Percentiles rank a stretch among this genome's conserved stretches.
phyloP scores from a whole-genome alignment of 2,797 vertebrate species.

The Hoplostethus atlanticus region DNA sequence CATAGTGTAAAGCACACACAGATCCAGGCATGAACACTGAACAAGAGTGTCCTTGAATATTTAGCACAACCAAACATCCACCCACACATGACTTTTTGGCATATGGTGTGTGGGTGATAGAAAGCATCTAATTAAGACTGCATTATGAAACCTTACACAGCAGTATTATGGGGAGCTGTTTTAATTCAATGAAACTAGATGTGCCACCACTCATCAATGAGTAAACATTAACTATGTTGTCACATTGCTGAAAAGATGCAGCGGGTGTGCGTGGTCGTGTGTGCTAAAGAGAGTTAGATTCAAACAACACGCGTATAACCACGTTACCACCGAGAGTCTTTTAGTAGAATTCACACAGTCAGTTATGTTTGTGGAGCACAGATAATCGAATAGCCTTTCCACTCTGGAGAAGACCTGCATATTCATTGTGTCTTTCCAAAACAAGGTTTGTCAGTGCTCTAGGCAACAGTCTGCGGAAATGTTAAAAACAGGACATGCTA shows the following conservation, averaged over 20 bases:
- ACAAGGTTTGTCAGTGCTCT: slow-evolving; percentile 29
- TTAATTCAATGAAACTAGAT: slow-evolving; percentile 32
- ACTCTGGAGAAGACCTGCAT: slow-evolving; percentile 26
- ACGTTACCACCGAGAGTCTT: neutral
- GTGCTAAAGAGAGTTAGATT: neutral
- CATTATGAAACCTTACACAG: slow-evolving; percentile 56
- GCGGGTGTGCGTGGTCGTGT: neutral
- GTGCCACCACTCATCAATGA: slow-evolving; percentile 24
- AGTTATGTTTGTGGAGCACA: slow-evolving; percentile 24
- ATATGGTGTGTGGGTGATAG: slow-evolving; percentile 76
- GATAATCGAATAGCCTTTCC: slow-evolving; percentile 37
- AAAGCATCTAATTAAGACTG: slow-evolving; percentile 70
- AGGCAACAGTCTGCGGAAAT: slow-evolving; percentile 28
- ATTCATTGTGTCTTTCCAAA: slow-evolving; percentile 30
- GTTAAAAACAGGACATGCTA: slow-evolving; percentile 24
- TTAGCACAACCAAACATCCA: slow-evolving; percentile 66
- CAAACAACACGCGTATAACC: neutral
- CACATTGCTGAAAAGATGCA: neutral
- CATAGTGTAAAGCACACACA: slow-evolving; percentile 26
- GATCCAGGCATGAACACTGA: slow-evolving; percentile 22
- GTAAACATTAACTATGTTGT: slow-evolving; percentile 19
- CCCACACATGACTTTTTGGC: slow-evolving; percentile 66
- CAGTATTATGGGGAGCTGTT: slow-evolving; percentile 37
- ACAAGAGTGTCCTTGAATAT: slow-evolving; percentile 38
- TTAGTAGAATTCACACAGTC: slow-evolving; percentile 12